A percentile compares a stretch with the other conserved stretches of the same genome.
Evolutionary conservation across 1,140 invertebrate genomes (phyloP).

Genomic region (Penaeus vannamei): DNA sequence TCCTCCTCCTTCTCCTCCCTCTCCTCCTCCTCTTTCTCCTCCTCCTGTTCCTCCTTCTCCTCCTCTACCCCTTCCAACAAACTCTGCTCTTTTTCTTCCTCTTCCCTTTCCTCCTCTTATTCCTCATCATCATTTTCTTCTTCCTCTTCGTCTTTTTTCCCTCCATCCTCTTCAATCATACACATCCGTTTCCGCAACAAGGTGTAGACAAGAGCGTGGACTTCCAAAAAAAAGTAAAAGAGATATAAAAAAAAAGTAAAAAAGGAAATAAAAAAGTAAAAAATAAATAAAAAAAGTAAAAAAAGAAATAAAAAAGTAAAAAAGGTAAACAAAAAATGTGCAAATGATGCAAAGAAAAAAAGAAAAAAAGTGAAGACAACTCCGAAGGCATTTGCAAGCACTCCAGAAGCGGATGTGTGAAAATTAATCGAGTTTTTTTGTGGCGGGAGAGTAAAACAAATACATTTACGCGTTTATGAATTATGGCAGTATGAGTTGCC

Average conservation of each 20-base stretch:
- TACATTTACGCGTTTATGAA: background rate
- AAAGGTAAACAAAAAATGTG: too few species aligned
- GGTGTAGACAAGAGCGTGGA: too few species aligned
- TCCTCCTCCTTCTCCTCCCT: background rate
- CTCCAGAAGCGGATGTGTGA: background rate
- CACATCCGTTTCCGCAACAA: background rate
- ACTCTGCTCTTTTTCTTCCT: background rate
- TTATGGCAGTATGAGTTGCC: background rate
- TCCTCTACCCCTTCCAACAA: background rate
- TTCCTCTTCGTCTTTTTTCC: background rate
- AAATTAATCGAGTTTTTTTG: constrained; percentile 27
- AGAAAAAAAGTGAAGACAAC: too few species aligned
- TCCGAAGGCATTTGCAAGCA: too few species aligned
- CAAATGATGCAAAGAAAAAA: too few species aligned
- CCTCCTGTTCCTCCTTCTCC: background rate
- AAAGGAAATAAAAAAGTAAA: too few species aligned
- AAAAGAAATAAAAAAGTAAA: too few species aligned
- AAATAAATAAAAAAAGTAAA: too few species aligned
- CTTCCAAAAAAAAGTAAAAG: too few species aligned
- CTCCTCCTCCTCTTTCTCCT: background rate
- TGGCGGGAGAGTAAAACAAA: background rate
- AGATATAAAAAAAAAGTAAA: too few species aligned
- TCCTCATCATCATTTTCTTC: background rate
- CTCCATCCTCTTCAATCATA: background rate
- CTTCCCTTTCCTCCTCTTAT: background rate